Evolutionary conservation across 2,888 invertebrate species (phyloP).

Genomic region (Rotaria magnacalcarata): DNA sequence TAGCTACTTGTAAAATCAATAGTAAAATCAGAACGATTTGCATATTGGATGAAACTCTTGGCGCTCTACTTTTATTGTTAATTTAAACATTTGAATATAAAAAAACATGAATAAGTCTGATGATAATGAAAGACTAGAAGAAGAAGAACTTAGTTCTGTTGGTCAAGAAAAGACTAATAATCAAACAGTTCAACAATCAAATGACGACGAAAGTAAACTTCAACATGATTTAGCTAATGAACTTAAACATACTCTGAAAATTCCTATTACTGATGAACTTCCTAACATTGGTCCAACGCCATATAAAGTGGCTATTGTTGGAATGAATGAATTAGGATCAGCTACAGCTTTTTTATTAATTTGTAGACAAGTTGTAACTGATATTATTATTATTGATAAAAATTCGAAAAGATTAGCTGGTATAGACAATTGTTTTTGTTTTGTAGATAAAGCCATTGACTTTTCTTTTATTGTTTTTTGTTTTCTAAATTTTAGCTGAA

Average conservation of each 20-base stretch:
- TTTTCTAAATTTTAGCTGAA: background rate
- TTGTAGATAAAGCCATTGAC: no score
- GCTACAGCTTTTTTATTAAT: background rate
- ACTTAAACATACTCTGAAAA: background rate
- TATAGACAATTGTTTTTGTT: background rate
- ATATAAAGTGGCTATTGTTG: background rate
- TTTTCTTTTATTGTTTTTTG: background rate
- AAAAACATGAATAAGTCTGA: background rate
- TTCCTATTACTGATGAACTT: background rate
- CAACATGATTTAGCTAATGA: background rate
- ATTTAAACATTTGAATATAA: background rate
- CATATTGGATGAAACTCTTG: background rate
- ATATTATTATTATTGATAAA: background rate
- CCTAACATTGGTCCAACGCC: background rate
- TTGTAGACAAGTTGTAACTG: background rate
- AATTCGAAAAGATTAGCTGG: background rate
- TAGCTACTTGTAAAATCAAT: background rate
- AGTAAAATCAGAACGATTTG: background rate
- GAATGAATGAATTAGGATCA: slow-evolving; percentile 3
- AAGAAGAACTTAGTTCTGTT: background rate
- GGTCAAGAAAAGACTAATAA: background rate
- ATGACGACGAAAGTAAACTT: background rate
- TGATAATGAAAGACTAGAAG: background rate
- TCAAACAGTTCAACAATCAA: no score
- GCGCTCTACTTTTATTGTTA: background rate